A percentile compares a stretch with the other conserved stretches of the same genome.
phyloP scores from a whole-genome alignment of 2,113 vertebrate genomes.

The Malurus alboscapulatus region DNA sequence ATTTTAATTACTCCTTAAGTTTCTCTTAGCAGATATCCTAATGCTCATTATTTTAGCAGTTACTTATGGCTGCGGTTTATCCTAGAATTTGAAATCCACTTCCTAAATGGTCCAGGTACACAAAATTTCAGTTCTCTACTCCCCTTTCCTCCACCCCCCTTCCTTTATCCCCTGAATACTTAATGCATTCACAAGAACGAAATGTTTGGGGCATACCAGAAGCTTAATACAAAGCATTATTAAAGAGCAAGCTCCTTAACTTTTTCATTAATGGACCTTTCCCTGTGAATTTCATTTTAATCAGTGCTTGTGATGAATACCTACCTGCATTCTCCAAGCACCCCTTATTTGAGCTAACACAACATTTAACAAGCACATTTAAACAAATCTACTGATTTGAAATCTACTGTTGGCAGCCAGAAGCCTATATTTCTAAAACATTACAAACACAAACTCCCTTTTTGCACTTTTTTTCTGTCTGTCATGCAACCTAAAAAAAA shows the following conservation, averaged over 20 bases:
- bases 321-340: not conserved
- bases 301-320: not conserved
- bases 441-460: not conserved
- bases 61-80: not conserved
- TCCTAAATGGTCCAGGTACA: not conserved
- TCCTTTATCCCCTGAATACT: not conserved
- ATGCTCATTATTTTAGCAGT: not conserved
- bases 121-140: not conserved
- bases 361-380: not conserved
- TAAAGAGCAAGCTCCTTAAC: not conserved
- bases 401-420: not conserved
- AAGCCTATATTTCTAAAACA: not conserved
- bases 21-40: not conserved
- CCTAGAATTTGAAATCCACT: not conserved
- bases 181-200: not conserved
- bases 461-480: not conserved
- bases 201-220: not conserved
- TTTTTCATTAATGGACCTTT: not conserved
- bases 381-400: not conserved
- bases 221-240: not conserved
- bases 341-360: not conserved
- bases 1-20: not conserved
- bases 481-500: not conserved
- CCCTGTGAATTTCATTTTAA: not conserved
- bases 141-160: not conserved